phyloP scores from a whole-genome alignment of 2,113 vertebrate genomes.

The Fregetta grallaria region DNA sequence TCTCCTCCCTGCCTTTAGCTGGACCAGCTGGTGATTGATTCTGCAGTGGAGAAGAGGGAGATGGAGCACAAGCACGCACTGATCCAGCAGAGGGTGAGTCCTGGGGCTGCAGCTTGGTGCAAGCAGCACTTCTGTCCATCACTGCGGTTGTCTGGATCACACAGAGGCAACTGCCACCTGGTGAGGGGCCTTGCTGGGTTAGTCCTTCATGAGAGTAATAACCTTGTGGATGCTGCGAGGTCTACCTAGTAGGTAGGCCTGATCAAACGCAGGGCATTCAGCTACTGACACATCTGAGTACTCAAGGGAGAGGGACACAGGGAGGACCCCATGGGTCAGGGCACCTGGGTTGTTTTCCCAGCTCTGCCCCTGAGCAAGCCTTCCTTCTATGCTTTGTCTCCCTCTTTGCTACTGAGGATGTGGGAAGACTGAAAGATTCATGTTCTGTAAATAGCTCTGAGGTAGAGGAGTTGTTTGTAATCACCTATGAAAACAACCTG shows the following conservation, averaged over 20 bases:
- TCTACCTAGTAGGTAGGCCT: not conserved
- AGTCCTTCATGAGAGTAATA: too few relatives aligned
- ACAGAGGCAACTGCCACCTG: not conserved
- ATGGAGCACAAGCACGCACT: conserved; percentile 96
- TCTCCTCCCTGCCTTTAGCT: conserved; percentile 70
- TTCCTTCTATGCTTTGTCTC: not conserved
- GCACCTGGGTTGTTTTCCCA: not conserved
- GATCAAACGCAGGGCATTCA: not conserved
- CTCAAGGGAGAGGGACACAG: not conserved
- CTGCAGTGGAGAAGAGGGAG: conserved; percentile 94
- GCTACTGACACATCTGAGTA: not conserved
- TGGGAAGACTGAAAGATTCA: not conserved
- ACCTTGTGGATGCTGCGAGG: not conserved
- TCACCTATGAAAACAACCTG: not conserved
- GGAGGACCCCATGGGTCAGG: not conserved
- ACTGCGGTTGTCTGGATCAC: not conserved
- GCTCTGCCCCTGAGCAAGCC: not conserved
- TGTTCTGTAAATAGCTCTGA: not conserved
- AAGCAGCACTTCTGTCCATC: not conserved
- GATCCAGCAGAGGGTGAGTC: conserved; percentile 92
- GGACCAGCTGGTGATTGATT: conserved; percentile 97
- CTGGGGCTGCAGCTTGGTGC: not conserved
- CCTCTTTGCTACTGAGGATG: not conserved
- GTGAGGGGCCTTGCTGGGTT: not conserved
- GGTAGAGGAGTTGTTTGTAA: not conserved